phyloP scores from a whole-genome alignment of 2,888 invertebrate genomes.

The Noctua janthe region DNA sequence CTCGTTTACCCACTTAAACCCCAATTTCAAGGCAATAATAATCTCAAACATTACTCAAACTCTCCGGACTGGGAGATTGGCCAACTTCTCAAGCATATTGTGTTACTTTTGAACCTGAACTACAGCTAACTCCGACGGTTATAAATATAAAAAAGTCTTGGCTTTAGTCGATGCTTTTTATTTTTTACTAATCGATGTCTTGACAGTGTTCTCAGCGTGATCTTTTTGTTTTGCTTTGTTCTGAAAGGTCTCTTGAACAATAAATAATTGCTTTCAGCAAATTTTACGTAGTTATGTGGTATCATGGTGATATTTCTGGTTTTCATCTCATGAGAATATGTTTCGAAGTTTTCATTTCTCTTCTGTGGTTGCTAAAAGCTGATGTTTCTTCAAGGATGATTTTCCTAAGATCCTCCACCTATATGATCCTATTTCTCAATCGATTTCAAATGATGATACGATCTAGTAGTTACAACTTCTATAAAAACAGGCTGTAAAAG shows the following conservation, averaged over 20 bases:
- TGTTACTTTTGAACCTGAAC: constrained; percentile 69
- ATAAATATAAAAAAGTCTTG: constrained; percentile 64
- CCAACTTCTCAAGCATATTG: constrained; percentile 52
- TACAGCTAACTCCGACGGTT: constrained; percentile 54
- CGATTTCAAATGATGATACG: not conserved
- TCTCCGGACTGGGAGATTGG: constrained; percentile 53
- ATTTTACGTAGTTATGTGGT: not conserved
- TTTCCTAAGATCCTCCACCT: not conserved
- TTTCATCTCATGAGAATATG: not conserved
- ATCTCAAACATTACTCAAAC: constrained; percentile 45
- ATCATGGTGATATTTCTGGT: not conserved
- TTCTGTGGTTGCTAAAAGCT: not conserved
- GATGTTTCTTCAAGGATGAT: not conserved
- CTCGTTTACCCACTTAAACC: constrained; percentile 22
- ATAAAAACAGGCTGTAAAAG: not conserved
- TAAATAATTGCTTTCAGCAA: constrained; percentile 6
- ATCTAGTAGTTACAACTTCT: not conserved
- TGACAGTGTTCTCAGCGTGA: constrained; percentile 61
- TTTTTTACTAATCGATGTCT: constrained; percentile 64
- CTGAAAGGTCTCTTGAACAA: constrained; percentile 11
- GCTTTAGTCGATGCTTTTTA: constrained; percentile 55
- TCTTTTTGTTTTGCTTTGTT: constrained; percentile 29
- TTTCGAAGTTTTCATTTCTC: not conserved
- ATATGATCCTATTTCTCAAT: not conserved
- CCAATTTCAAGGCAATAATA: constrained; percentile 54